These are phyloP conservation scores for Drosophila guanche DNA, from an alignment of 1,140 invertebrate genomes.

Conservation along the genomic window DNA sequence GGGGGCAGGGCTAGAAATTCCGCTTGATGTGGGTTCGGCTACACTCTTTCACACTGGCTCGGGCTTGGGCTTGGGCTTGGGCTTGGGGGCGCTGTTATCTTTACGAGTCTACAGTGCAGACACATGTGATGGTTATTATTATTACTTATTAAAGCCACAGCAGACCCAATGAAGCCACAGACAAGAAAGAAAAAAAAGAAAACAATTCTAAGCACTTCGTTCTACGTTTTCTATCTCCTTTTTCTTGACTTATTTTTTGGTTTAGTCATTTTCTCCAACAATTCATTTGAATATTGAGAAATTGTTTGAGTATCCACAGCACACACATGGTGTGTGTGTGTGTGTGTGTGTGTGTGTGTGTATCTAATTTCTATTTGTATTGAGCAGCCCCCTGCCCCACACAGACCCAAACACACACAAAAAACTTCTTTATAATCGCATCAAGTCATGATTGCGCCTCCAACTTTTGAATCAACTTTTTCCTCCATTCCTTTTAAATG, in stretches of 20 bases:
- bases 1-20: constrained; percentile 6
- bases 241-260: constrained; percentile 50
- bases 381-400: constrained; percentile 29
- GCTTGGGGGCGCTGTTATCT: too few species aligned
- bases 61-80: too few species aligned
- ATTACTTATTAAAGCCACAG: constrained; percentile 37
- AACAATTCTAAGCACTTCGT: constrained; percentile 71
- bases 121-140: constrained; percentile 56
- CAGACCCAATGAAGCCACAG: not conserved
- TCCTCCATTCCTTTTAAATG: constrained; percentile 8
- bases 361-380: constrained; percentile 79
- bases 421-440: constrained; percentile 75
- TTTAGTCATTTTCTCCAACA: constrained; percentile 76
- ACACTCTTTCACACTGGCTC: constrained; percentile 23
- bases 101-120: constrained; percentile 31
- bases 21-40: constrained; percentile 65
- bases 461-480: constrained; percentile 58
- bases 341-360: constrained; percentile 59
- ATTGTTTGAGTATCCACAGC: constrained; percentile 53
- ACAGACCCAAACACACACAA: constrained; percentile 15
- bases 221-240: constrained; percentile 26
- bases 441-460: constrained; percentile 80
- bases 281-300: constrained; percentile 78
- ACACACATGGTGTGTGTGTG: constrained; percentile 4
- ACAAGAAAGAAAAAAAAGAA: constrained; percentile 25